Evolutionary conservation across 1,140 invertebrate genomes (phyloP).

Genomic region (Vanessa atalanta): DNA sequence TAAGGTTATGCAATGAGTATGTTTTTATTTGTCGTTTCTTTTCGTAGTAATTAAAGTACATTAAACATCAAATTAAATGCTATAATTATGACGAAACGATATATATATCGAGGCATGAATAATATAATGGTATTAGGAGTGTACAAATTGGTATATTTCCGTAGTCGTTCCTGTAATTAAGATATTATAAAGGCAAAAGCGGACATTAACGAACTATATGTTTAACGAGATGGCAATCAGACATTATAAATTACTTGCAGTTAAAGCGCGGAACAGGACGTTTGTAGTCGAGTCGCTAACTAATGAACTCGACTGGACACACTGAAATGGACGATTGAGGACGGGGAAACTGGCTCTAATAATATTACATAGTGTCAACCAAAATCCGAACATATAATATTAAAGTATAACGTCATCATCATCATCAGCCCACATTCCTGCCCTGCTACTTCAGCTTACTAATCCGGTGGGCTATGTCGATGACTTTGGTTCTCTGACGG

Average conservation of each 20-base stretch:
- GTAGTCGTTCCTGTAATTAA: slow-evolving; percentile 33
- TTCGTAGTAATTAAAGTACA: not conserved
- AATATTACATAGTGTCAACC: no score
- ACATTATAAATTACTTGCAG: slow-evolving; percentile 41
- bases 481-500: no score
- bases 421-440: no score
- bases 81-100: slow-evolving; percentile 15
- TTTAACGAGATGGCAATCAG: slow-evolving; percentile 41
- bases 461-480: no score
- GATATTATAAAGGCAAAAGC: slow-evolving; percentile 39
- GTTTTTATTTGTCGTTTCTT: no score
- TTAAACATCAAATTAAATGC: slow-evolving; percentile 16
- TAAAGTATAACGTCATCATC: no score
- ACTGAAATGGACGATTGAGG: not conserved
- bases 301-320: slow-evolving; percentile 17
- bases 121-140: not conserved
- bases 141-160: slow-evolving; percentile 17
- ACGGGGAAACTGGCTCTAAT: no score
- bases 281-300: slow-evolving; percentile 13
- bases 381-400: no score
- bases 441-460: no score
- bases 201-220: slow-evolving; percentile 39
- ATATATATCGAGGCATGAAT: not conserved
- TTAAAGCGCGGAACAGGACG: slow-evolving; percentile 26
- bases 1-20: no score